phyloP scores from a whole-genome alignment of 2,113 vertebrate species.

The Lontra canadensis region DNA sequence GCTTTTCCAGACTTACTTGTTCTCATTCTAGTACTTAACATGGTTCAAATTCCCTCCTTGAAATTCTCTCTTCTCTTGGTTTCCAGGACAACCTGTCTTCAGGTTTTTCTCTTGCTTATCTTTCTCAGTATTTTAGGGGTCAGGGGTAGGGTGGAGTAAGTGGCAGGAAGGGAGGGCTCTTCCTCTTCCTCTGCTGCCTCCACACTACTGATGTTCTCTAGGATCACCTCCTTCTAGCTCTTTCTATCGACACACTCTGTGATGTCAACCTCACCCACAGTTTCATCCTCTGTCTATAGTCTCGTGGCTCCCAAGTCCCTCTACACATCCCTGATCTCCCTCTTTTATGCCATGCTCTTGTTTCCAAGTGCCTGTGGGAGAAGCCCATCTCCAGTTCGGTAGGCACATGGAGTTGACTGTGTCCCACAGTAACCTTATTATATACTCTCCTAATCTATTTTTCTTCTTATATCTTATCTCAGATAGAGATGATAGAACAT shows the following conservation, averaged over 20 bases:
- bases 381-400: not conserved
- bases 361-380: not conserved
- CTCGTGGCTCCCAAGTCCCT: not conserved
- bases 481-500: not conserved
- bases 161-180: not conserved
- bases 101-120: not conserved
- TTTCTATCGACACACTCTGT: not conserved
- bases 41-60: not conserved
- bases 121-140: not conserved
- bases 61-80: not conserved
- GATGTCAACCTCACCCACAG: not conserved
- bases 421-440: not conserved
- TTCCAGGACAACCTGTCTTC: not conserved
- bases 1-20: not conserved
- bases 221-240: not conserved
- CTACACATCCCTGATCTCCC: not conserved
- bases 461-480: not conserved
- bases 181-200: not conserved
- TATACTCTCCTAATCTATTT: not conserved
- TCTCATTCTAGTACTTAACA: not conserved
- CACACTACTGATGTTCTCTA: not conserved
- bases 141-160: no score
- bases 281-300: not conserved
- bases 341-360: not conserved
- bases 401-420: not conserved